A percentile compares a stretch with the other conserved stretches of the same genome.
Evolutionary conservation across 2,113 vertebrate species (phyloP).

Genomic region (Pelmatolapia mariae): DNA sequence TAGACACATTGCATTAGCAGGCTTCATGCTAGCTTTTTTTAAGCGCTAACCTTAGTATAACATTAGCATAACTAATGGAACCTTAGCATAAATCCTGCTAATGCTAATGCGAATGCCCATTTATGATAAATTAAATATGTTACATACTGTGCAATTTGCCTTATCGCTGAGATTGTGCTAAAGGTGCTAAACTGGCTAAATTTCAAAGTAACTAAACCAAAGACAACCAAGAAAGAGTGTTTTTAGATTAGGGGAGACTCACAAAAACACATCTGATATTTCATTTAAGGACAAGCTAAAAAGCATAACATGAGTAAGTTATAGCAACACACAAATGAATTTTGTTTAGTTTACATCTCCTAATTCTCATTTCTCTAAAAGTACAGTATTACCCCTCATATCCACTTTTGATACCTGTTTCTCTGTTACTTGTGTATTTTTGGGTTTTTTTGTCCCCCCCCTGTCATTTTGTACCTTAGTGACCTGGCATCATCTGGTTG

Average conservation of each 20-base stretch:
- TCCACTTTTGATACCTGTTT: not conserved
- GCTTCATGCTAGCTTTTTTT: not conserved
- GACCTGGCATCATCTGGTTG: not conserved
- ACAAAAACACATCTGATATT: not conserved
- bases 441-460: not conserved
- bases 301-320: not conserved
- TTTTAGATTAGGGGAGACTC: not conserved
- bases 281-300: not conserved
- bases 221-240: not conserved
- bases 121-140: not conserved
- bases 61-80: not conserved
- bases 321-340: not conserved
- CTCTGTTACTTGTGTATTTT: not conserved
- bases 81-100: not conserved
- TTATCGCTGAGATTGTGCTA: not conserved
- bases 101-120: not conserved
- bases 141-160: not conserved
- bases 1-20: not conserved
- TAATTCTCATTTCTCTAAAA: not conserved
- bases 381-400: not conserved
- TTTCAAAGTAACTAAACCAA: not conserved
- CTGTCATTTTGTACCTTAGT: not conserved
- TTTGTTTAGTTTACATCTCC: not conserved
- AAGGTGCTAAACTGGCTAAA: not conserved
- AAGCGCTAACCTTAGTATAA: not conserved